Base-by-base conservation (phyloP, 2,888 invertebrate genomes). In the Caenorhabditis becei region DNA sequence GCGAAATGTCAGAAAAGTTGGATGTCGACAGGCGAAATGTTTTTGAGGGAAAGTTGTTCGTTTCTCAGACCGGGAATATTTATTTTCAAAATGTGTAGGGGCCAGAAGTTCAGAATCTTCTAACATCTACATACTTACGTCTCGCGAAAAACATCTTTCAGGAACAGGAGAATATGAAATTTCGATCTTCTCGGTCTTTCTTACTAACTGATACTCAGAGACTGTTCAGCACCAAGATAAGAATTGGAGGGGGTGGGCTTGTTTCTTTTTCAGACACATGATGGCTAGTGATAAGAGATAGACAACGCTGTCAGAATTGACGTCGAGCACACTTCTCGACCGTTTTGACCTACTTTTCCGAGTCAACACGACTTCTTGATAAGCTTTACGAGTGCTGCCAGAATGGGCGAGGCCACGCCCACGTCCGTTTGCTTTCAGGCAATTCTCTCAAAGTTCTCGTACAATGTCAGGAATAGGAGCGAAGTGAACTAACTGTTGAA, bases 301-400 rank as follows among this genome's bases (percentile, higher is more conserved):
- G 32, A 10, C 10, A 26, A 53, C 5, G 54, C 16, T 49, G 10
- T 20, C 4, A 26, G 28, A 14, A 28, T 16, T 54, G 54, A 26
- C 20, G 47, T 37, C 41, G 71, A 63, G 63, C 62, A 72, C n/a
- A 61, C 61, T 70, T 59, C 61, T 61, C 37, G 51, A 59, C 35
- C 61, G 61, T 59, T 32, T 10, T 26, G 54, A 26, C 26, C 26
- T 23, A 23, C n/a, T 35, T 58, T 58, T 35, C 35, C 41, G 14
- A 41, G 41, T 41, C 41, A 35, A 35, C 10, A 10, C 35, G 35
- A 8, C 5, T 35, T n/a, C n/a, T n/a, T n/a, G n/a, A n/a, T n/a
- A n/a, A n/a, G n/a, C n/a, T n/a, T n/a, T n/a, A n/a, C n/a, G n/a
- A n/a, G n/a, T n/a, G n/a, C n/a, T n/a, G n/a, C n/a, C 20, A 20